These are phyloP conservation scores for Aleiodes testaceus DNA, from an alignment of 2,888 invertebrate genomes.

Conservation along the genomic window DNA sequence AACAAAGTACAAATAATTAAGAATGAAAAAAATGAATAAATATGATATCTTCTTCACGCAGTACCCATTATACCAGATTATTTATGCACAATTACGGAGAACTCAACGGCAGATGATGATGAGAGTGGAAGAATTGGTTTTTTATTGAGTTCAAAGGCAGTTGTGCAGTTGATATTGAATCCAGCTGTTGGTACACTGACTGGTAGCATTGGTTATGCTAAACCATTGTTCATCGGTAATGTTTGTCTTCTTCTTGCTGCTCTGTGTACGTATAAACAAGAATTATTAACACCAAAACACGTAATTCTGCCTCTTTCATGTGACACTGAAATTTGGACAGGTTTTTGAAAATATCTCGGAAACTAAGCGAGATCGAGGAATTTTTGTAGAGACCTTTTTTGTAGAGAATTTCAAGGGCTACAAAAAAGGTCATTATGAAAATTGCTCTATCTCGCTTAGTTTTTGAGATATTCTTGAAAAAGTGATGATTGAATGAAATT, in stretches of 20 bases:
- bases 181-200: constrained; percentile 83
- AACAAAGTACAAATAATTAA: neutral
- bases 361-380: too few species aligned
- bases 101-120: constrained; percentile 74
- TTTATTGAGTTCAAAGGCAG: constrained; percentile 84
- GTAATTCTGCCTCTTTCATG: too few species aligned
- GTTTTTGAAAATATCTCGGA: too few species aligned
- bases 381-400: too few species aligned
- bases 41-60: constrained; percentile 68
- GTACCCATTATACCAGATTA: constrained; percentile 88
- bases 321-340: too few species aligned
- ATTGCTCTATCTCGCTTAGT: too few species aligned
- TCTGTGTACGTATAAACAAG: constrained; percentile 76
- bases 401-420: too few species aligned
- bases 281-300: constrained; percentile 31
- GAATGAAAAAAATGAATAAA: neutral
- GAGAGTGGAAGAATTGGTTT: constrained; percentile 82
- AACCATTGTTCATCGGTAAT: constrained; percentile 81
- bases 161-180: constrained; percentile 85
- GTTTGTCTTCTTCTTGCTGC: constrained; percentile 80
- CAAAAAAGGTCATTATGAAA: too few species aligned
- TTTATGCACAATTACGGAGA: constrained; percentile 76
- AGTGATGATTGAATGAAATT: too few species aligned
- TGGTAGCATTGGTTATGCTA: constrained; percentile 79
- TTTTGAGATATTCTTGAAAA: too few species aligned